These are phyloP conservation scores for Coenonympha glycerion DNA, from an alignment of 2,888 invertebrate genomes.

Conservation along the genomic window DNA sequence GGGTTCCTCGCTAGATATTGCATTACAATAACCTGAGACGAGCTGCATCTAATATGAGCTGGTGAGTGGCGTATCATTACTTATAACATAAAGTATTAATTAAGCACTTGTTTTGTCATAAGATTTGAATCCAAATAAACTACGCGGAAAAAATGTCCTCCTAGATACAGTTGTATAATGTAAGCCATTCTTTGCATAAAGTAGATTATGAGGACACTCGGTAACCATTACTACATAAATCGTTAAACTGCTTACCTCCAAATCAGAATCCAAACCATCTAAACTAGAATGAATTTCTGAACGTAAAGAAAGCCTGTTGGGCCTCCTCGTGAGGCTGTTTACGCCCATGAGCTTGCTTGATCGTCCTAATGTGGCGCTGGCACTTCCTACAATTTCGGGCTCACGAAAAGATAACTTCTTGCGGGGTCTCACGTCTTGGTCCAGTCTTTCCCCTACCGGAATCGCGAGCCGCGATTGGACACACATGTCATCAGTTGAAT, in stretches of 20 bases:
- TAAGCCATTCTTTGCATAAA: too few relatives aligned
- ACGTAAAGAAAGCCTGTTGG: conserved; percentile 51
- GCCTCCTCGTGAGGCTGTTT: conserved; percentile 54
- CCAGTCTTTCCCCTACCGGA: conserved; percentile 62
- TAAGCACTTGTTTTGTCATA: too few relatives aligned
- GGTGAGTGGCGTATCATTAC: too few relatives aligned
- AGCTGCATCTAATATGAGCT: too few relatives aligned
- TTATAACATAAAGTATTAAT: too few relatives aligned
- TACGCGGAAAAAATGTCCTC: too few relatives aligned
- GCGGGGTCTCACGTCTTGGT: conserved; percentile 76
- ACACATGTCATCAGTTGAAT: conserved; percentile 58
- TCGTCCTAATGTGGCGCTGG: conserved; percentile 52
- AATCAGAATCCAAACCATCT: conserved; percentile 76
- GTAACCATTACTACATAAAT: neutral
- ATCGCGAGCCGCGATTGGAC: conserved; percentile 63
- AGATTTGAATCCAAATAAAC: too few relatives aligned
- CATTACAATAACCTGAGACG: too few relatives aligned
- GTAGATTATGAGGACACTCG: too few relatives aligned
- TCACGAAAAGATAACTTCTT: conserved; percentile 92
- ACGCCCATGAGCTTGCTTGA: conserved; percentile 67
- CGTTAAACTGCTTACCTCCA: conserved; percentile 66
- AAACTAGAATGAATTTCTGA: conserved; percentile 63
- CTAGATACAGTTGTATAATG: too few relatives aligned
- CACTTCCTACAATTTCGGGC: conserved; percentile 80
- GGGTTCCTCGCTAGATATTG: too few relatives aligned